Evolutionary conservation across 1,140 invertebrate genomes (phyloP).

Genomic region (Tribolium madens): DNA sequence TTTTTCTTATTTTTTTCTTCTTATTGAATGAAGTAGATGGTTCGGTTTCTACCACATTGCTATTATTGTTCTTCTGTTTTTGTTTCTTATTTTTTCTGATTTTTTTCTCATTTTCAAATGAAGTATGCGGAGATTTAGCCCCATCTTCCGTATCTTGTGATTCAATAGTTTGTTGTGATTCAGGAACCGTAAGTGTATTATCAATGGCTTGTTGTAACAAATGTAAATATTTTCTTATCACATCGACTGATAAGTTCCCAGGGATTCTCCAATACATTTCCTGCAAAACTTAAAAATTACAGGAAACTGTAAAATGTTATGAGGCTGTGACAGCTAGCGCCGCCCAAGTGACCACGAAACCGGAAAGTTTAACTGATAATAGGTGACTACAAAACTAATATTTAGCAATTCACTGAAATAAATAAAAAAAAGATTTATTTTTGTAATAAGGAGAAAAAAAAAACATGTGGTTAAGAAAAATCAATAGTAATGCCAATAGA

Average conservation of each 20-base stretch:
- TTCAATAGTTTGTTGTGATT: conserved; percentile 41
- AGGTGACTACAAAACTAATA: not conserved
- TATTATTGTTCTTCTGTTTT: too few species aligned
- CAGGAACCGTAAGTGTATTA: conserved; percentile 62
- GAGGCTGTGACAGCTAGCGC: not conserved
- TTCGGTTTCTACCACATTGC: too few species aligned
- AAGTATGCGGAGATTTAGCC: not conserved
- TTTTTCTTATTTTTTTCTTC: not conserved
- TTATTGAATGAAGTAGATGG: not conserved
- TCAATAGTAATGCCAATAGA: not conserved
- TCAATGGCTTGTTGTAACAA: conserved; percentile 66
- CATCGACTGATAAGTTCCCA: conserved; percentile 64
- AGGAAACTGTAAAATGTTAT: not conserved
- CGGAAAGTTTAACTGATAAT: not conserved
- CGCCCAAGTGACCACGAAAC: not conserved
- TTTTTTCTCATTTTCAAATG: conserved; percentile 13
- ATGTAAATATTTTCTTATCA: conserved; percentile 66
- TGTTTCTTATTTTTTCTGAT: too few species aligned
- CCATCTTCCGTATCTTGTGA: conserved; percentile 44
- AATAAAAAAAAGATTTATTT: not conserved
- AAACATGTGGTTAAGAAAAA: not conserved
- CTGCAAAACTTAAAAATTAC: conserved; percentile 56
- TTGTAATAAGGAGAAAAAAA: not conserved
- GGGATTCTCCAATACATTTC: conserved; percentile 75
- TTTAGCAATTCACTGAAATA: not conserved